These are phyloP conservation scores for Acropora yongei DNA, from an alignment of 64 coral and sea anemone genomes.

Conservation along the genomic window DNA sequence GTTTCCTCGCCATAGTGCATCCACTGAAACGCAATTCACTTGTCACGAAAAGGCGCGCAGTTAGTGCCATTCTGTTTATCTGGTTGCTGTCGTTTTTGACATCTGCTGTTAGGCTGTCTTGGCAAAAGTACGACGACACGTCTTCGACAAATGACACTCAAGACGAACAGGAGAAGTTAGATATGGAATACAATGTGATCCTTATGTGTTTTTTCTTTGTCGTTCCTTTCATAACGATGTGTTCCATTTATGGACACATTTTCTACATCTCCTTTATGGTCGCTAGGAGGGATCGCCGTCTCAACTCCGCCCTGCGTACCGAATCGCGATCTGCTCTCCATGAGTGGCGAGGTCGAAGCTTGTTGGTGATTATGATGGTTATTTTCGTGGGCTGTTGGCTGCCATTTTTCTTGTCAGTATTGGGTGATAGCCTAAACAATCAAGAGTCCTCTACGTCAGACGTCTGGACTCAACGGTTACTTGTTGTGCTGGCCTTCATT, in stretches of 20 bases:
- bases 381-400: constrained; percentile 23
- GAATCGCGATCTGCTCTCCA: not conserved
- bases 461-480: constrained; percentile 1
- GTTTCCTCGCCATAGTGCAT: constrained; percentile 41
- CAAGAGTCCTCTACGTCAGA: not conserved
- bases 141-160: not conserved
- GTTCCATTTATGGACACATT: constrained; percentile 19
- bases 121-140: not conserved
- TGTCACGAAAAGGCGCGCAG: constrained; percentile 41
- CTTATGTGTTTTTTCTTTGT: constrained; percentile 10
- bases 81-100: constrained; percentile 34
- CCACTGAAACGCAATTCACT: not conserved
- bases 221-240: not conserved
- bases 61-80: not conserved
- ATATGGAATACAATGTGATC: not conserved
- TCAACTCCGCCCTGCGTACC: too few relatives aligned
- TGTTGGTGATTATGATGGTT: constrained; percentile 1
- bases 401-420: not conserved
- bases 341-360: constrained; percentile 26
- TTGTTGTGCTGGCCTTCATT: constrained; percentile 25
- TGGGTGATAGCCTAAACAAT: not conserved
- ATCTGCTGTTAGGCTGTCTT: constrained; percentile 31
- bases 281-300: not conserved
- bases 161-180: not conserved
- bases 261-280: constrained; percentile 36